A percentile compares a stretch with the other conserved stretches of the same genome.
Conservation (phyloP, 2,113 vertebrate genomes). For the Rhineura floridana region DNA sequence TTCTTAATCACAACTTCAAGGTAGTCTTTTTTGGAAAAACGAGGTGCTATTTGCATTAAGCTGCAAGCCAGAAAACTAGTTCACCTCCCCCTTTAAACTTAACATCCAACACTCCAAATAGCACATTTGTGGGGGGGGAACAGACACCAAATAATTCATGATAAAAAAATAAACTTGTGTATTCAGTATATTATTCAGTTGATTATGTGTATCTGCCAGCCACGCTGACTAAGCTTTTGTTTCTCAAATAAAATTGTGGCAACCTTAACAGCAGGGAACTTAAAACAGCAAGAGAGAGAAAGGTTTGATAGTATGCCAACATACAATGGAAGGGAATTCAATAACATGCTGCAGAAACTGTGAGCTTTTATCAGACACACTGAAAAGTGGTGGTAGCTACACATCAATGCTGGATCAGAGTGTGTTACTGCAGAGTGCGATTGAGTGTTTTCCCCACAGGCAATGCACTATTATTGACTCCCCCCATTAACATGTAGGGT, state of each 20-base stretch:
- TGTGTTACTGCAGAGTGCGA: conserved; percentile 66
- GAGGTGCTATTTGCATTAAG: conserved; percentile 1
- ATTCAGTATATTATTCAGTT: conserved; percentile 24
- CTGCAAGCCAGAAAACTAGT: not conserved
- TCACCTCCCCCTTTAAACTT: not conserved
- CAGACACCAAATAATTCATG: not conserved
- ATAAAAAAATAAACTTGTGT: conserved; percentile 30
- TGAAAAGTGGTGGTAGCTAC: conserved; percentile 69
- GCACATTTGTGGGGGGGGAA: not conserved
- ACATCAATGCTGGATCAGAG: conserved; percentile 71
- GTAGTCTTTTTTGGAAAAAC: not conserved
- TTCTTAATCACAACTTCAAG: not conserved
- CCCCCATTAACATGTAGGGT: conserved; percentile 79
- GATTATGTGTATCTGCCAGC: conserved; percentile 57
- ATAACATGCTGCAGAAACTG: conserved; percentile 70
- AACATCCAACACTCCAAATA: not conserved
- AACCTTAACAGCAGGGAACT: conserved; percentile 50
- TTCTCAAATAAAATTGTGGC: conserved; percentile 55
- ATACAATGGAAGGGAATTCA: conserved; percentile 70
- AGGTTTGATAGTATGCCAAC: conserved; percentile 65
- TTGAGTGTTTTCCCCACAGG: conserved; percentile 79
- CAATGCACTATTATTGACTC: conserved; percentile 83
- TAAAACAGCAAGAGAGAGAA: conserved; percentile 61
- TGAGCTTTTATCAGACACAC: conserved; percentile 75
- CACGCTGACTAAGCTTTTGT: conserved; percentile 60